phyloP scores from a whole-genome alignment of 2,888 invertebrate species.

The Melolontha melolontha region DNA sequence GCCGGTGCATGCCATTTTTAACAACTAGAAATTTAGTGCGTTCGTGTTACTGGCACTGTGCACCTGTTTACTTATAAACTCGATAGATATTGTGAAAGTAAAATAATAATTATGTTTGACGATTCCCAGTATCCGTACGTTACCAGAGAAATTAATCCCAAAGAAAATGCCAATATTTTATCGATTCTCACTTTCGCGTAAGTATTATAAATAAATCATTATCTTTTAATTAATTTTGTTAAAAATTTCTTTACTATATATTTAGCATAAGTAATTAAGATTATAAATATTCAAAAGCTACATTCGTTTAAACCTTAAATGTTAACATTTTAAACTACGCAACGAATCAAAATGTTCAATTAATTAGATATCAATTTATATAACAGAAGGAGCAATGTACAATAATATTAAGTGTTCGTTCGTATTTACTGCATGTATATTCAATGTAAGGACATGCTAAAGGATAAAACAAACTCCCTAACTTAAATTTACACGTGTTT shows the following conservation, averaged over 20 bases:
- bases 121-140: constrained; percentile 37
- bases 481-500: no score
- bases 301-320: no score
- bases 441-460: no score
- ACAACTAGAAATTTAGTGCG: constrained; percentile 24
- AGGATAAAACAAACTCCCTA: no score
- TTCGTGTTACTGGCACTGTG: constrained; percentile 27
- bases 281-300: no score
- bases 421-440: no score
- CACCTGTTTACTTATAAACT: constrained; percentile 7
- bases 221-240: not conserved
- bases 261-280: no score
- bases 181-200: constrained; percentile 47
- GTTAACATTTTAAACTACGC: no score
- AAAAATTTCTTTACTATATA: not conserved
- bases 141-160: constrained; percentile 45
- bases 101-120: constrained; percentile 39
- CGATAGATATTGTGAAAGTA: constrained; percentile 25
- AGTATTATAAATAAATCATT: constrained; percentile 35
- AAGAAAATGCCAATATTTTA: constrained; percentile 45
- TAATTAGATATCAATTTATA: no score
- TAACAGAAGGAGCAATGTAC: no score
- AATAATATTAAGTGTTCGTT: no score
- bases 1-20: constrained; percentile 23
- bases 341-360: no score